These are phyloP conservation scores for Aegithalos caudatus DNA, from an alignment of 2,113 vertebrate genomes.

Conservation along the genomic window DNA sequence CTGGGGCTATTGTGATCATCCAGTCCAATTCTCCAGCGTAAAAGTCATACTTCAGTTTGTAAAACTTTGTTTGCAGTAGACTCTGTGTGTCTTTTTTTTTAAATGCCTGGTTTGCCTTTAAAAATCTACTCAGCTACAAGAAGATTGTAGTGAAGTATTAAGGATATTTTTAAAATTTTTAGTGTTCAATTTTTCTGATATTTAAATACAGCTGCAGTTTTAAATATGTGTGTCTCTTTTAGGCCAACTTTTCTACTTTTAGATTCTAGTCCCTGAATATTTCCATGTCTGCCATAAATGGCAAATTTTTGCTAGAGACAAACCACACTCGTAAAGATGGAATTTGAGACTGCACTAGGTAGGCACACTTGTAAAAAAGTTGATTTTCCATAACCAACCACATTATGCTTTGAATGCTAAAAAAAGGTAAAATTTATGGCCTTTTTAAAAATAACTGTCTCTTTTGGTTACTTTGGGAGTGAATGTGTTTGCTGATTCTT, in stretches of 20 bases:
- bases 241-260: background rate
- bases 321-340: accelerated
- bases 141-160: background rate
- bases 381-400: background rate
- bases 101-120: background rate
- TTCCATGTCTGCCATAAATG: background rate
- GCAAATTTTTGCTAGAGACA: background rate
- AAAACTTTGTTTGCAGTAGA: background rate
- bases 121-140: background rate
- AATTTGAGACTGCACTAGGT: background rate
- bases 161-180: background rate
- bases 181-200: background rate
- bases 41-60: background rate
- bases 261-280: background rate
- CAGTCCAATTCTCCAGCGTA: background rate
- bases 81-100: background rate
- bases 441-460: background rate
- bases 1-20: background rate
- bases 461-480: background rate
- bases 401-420: background rate
- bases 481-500: background rate
- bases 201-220: background rate
- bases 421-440: background rate
- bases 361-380: background rate
- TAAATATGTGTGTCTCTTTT: background rate